Base-by-base conservation (phyloP, 2,797 vertebrate species). In the Mormyrops attenuatus region DNA sequence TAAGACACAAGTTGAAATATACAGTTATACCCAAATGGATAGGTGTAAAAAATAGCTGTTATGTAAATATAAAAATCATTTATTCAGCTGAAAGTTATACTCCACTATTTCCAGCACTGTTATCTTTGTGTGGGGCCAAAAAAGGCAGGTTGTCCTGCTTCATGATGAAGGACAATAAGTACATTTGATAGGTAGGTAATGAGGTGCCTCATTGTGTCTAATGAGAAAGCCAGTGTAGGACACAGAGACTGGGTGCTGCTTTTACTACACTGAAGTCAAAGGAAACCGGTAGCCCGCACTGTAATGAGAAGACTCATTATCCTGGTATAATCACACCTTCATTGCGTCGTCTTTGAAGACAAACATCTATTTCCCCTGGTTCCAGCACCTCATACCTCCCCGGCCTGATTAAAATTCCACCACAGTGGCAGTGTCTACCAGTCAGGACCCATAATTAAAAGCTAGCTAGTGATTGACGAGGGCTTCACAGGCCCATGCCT, bases 231-330 rank as follows among this genome's bases (percentile, higher is more conserved):
- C 60, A 52, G 90, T 55, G 84, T 87, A 17, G 90, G 88, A 89
- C 80, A 89, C 87, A 57, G 89, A 82, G 88, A 89, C 89, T 69
- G 47, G 87, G 84, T 90, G 73, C 87, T 63, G 89, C 91, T 86
- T 87, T 88, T 89, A 87, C 88, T 57, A 90, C 66, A 84, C 90
- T 73, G 15, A 88, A 91, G 88, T 88, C 50, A 20, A 88, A 66
- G 90, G 89, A 47, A 90, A 88, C 91, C 90, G 88, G 89, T 22
- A 73, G 20, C 50, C 87, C 89, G 77, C 89, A 90, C 92, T 91
- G 90, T 93, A 93, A 94, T 94, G 94, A 94, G 92, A 93, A 90
- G 91, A 90, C 93, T 95, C 94, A 93, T 95, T 94, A 95, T 93
- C 88, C 88, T 34, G 77, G 41, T 85, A 88, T 93, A 92, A 92